phyloP scores from a whole-genome alignment of 2,888 invertebrate genomes.

The Stomorhina lunata region DNA sequence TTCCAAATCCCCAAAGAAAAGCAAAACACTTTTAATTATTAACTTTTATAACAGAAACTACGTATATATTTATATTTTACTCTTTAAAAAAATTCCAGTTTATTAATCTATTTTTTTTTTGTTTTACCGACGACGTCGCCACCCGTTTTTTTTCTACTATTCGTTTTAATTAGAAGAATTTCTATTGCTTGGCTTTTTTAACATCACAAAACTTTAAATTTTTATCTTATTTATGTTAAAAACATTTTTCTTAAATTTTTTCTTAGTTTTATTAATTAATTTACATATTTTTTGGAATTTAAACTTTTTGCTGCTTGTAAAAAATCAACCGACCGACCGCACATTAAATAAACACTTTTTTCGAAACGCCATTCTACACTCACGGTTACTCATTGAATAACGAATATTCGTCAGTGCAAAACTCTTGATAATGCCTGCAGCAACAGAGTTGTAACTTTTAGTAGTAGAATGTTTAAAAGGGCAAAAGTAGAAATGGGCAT shows the following conservation, averaged over 20 bases:
- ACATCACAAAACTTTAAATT: slow-evolving; percentile 1
- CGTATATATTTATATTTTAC: not conserved
- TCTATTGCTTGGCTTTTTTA: slow-evolving; percentile 19
- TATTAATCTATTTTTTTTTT: slow-evolving; percentile 20
- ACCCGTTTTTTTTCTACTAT: slow-evolving; percentile 45
- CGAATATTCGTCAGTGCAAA: slow-evolving; percentile 42
- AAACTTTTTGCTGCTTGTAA: slow-evolving; percentile 35
- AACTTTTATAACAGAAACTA: not conserved
- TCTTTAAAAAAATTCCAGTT: slow-evolving; percentile 48
- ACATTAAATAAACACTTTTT: slow-evolving; percentile 52
- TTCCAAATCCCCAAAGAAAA: no score
- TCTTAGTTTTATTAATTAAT: slow-evolving; percentile 15
- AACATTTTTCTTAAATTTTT: slow-evolving; percentile 9
- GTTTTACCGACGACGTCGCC: slow-evolving; percentile 57
- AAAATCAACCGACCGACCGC: slow-evolving; percentile 59
- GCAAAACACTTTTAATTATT: not conserved
- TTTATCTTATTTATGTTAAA: not conserved
- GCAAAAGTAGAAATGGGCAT: not conserved
- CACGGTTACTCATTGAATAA: slow-evolving; percentile 51
- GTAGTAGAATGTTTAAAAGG: not conserved
- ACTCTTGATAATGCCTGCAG: slow-evolving; percentile 1
- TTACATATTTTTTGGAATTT: slow-evolving; percentile 17
- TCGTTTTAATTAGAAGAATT: slow-evolving; percentile 48
- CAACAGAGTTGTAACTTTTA: slow-evolving; percentile 34
- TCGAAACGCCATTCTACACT: slow-evolving; percentile 54